Conservation (phyloP, 92 coral and sea anemone genomes). For the Hydrozoanthus gracilis region DNA sequence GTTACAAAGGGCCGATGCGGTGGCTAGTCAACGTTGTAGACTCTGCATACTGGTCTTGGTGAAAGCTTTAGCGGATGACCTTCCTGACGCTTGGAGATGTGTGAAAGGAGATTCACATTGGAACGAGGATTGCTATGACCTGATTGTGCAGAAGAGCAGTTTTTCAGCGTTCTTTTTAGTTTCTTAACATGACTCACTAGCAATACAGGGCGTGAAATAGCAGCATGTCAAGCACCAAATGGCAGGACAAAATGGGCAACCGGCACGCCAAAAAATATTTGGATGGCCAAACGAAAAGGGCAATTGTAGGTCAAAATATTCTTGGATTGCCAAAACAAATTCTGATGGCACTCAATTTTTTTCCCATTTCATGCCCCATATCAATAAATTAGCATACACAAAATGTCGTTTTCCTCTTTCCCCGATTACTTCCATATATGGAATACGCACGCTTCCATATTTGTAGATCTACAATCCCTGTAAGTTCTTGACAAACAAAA, state of each 20-base stretch:
- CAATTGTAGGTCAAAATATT: neutral
- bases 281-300: neutral
- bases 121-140: too few relatives aligned
- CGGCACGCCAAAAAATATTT: conserved; percentile 5
- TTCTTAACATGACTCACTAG: too few relatives aligned
- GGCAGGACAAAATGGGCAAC: neutral
- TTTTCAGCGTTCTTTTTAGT: too few relatives aligned
- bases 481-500: conserved; percentile 38
- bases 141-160: too few relatives aligned
- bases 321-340: neutral
- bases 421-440: conserved; percentile 34
- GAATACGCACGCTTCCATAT: conserved; percentile 28
- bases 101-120: too few relatives aligned
- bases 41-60: too few relatives aligned
- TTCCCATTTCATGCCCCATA: conserved; percentile 11
- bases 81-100: too few relatives aligned
- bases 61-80: too few relatives aligned
- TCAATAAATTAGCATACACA: conserved; percentile 22
- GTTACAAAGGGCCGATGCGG: too few relatives aligned
- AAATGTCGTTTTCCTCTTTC: conserved; percentile 21
- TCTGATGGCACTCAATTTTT: conserved; percentile 10
- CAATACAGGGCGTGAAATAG: neutral
- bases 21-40: too few relatives aligned
- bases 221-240: neutral
- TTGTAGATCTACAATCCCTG: conserved; percentile 32